Evolutionary conservation across 2,888 invertebrate species (phyloP), one percentile per base, ranked within the genome.

Genomic region (Chymomyza procnemis): DNA sequence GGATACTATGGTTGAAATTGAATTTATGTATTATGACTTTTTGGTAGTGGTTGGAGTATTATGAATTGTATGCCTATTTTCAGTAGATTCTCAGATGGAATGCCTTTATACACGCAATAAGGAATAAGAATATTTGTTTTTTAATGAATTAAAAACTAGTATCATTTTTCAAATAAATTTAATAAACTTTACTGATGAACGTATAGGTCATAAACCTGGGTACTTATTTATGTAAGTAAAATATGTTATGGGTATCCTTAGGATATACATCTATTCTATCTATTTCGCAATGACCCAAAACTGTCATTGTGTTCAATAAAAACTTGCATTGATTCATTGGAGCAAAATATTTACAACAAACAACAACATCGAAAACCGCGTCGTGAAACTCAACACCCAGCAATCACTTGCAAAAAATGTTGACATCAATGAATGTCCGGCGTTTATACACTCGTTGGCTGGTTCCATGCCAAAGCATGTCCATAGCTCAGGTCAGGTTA

Each of bases 391-490:
- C 76, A 71, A 75, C 75, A 75, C 67, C 34, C 34, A 12, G 12
- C 75, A 76, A 76, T 76, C 76, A 76, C 76, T 74, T 67, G 74
- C 76, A 71, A 77, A 77, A 50, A 75, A 69, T 74, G 74, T 78
- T 72, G 78, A 78, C 78, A 75, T 76, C 78, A 78, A 76, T 78
- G 78, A 75, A 74, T 75, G 69, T 77, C 61, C 71, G 22, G 54
- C 19, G 54, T 4, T 21, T 14, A 14, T 46, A 3, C 16, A 50
- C 18, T 19, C 19, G 16, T 8, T 18, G 19, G 8, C 6, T 18
- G 8, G 50, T 50, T 18, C 50, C 50, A 41, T 41, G 6, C 34
- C 34, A 12, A 12, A 41, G 34, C 34, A 41, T 41, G 50, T 50
- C 50, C 50, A 19, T 50, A 16, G 50, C 50, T n/a, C 50, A 16